Evolutionary conservation across 2,113 vertebrate species (phyloP), one percentile per base, ranked within the genome.

Genomic region (Smithornis capensis): DNA sequence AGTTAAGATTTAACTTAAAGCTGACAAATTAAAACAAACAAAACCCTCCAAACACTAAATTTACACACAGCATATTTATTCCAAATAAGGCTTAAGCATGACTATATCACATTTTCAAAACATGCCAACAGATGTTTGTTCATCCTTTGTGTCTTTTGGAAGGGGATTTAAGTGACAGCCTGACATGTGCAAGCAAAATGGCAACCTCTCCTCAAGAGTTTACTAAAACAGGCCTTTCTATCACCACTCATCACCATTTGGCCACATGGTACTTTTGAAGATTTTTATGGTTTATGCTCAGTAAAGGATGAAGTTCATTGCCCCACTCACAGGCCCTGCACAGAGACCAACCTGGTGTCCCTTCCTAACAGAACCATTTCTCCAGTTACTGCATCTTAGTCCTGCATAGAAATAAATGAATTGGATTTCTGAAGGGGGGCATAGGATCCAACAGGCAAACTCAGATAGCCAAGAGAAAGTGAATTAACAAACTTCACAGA

Each of bases 291-390:
- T 93, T 92, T 97, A 91, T 90, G 89, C 94, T 87, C 82, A 77
- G 83, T 83, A 93, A 83, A 89, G 93, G 75, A 90, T 73, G 55
- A 95, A 91, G 73, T 89, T 96, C 91, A 86, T 67, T 83, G 82
- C 67, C 81, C 88, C 92, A 65, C 63, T 96, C 87, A 80, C n/a
- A 94, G 31, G 38, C 88, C 65, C 59, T 74, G 45, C 65, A 80
- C n/a, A 92, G 87, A 95, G 73, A 96, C 83, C 3, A 28, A 94
- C 93, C 67, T 89, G 65, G 55, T 73, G 52, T 47, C 88, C 68
- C 75, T 95, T 96, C 56, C 83, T 77, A 94, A 89, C 38, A 96
- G 97, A 97, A 80, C 27, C 63, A 77, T 97, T 96, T 97, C 94
- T n/a, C 96, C 74, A 96, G 71, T 95, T 95, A 88, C 90, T 96